Evolutionary conservation across 2,888 invertebrate species (phyloP).

Genomic region (Schizotus pectinicornis): DNA sequence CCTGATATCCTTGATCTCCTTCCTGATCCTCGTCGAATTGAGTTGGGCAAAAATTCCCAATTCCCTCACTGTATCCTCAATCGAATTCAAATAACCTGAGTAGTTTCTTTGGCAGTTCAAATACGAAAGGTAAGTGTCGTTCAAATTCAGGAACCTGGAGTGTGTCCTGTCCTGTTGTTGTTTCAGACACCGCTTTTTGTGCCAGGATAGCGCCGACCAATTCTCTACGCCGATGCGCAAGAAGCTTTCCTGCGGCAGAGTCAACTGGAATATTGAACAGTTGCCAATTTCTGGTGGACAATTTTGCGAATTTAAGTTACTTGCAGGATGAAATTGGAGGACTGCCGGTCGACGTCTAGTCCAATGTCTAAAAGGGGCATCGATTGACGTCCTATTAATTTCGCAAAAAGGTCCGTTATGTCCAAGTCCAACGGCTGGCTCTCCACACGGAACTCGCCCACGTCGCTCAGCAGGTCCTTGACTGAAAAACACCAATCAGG

Average conservation of each 20-base stretch:
- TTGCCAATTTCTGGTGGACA: neutral
- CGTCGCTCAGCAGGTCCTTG: constrained; percentile 31
- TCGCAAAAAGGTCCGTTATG: constrained; percentile 39
- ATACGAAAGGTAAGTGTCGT: constrained; percentile 33
- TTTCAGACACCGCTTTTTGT: constrained; percentile 37
- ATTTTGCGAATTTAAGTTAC: constrained; percentile 3
- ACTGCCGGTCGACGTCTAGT: constrained; percentile 36
- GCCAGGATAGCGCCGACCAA: constrained; percentile 38
- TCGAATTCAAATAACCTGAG: constrained; percentile 34
- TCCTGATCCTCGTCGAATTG: constrained; percentile 1
- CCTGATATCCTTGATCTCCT: constrained; percentile 27
- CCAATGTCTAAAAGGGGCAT: constrained; percentile 42
- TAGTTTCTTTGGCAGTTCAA: constrained; percentile 36
- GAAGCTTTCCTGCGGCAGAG: constrained; percentile 34
- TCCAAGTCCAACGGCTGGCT: constrained; percentile 11
- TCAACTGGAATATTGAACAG: constrained; percentile 35
- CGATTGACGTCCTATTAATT: constrained; percentile 37
- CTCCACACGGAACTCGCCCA: constrained; percentile 21
- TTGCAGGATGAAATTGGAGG: constrained; percentile 36
- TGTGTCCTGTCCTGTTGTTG: constrained; percentile 26
- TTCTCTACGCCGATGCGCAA: constrained; percentile 18
- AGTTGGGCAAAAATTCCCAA: constrained; percentile 32
- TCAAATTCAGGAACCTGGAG: constrained; percentile 33
- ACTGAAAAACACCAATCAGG: constrained; percentile 24
- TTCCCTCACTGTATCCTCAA: constrained; percentile 34